A percentile compares a stretch with the other conserved stretches of the same genome.
Evolutionary conservation across 1,140 invertebrate species (phyloP).

Genomic region (Ladona fulva): DNA sequence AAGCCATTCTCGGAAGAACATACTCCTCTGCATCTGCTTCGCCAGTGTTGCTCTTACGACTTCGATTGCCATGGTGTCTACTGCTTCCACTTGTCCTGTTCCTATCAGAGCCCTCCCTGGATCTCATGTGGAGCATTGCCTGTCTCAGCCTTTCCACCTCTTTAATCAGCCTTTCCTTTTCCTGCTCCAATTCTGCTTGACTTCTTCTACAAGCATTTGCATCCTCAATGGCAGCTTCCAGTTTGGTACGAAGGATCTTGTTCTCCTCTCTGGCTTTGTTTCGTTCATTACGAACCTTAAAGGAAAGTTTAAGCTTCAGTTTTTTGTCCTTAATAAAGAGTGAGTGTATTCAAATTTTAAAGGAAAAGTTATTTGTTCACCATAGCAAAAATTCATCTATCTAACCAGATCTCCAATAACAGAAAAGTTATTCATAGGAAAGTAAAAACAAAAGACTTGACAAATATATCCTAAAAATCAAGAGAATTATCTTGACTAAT

Average conservation of each 20-base stretch:
- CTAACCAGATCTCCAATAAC: too few species aligned
- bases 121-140: not conserved
- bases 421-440: too few species aligned
- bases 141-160: conserved; percentile 56
- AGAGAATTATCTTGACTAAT: too few species aligned
- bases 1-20: conserved; percentile 51
- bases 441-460: too few species aligned
- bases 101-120: conserved; percentile 29
- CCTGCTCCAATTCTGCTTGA: conserved; percentile 65
- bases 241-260: conserved; percentile 66
- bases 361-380: too few species aligned
- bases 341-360: too few species aligned
- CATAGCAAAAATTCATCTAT: too few species aligned
- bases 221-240: conserved; percentile 72
- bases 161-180: conserved; percentile 72
- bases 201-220: conserved; percentile 62
- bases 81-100: conserved; percentile 30
- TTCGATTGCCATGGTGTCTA: conserved; percentile 21
- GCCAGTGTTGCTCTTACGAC: not conserved
- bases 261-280: conserved; percentile 81
- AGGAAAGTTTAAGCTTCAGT: not conserved
- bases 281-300: conserved; percentile 65
- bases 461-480: too few species aligned
- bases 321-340: too few species aligned
- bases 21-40: conserved; percentile 49